phyloP scores from a whole-genome alignment of 2,113 vertebrate genomes.

The Nycticorax nycticorax region DNA sequence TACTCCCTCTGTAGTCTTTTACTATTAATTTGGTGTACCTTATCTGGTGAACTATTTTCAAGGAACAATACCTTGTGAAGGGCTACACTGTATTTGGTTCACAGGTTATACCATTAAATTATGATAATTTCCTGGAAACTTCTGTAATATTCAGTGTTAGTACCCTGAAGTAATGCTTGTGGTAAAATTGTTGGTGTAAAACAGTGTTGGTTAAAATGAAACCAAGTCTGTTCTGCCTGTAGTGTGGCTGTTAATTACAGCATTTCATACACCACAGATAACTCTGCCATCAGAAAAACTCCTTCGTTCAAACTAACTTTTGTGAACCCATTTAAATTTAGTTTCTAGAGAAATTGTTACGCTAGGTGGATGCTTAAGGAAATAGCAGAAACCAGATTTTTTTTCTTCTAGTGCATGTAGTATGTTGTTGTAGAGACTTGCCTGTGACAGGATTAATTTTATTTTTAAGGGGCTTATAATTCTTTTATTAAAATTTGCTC shows the following conservation, averaged over 20 bases:
- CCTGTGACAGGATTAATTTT: not conserved
- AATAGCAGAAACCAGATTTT: not conserved
- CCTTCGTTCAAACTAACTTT: not conserved
- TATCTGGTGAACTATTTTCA: not conserved
- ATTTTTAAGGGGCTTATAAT: not conserved
- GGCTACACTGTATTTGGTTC: not conserved
- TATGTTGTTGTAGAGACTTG: not conserved
- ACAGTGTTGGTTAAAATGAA: not conserved
- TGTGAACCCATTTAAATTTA: constrained; percentile 19
- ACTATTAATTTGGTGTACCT: not conserved
- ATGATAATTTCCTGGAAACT: not conserved
- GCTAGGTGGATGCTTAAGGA: not conserved
- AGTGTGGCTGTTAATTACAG: not conserved
- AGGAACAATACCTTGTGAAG: not conserved
- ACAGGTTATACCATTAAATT: not conserved
- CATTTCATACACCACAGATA: not conserved
- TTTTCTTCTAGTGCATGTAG: not conserved
- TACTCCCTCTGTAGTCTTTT: not conserved
- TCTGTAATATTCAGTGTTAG: not conserved
- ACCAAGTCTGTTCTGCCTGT: not conserved
- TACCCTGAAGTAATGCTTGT: not conserved
- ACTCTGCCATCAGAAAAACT: not conserved
- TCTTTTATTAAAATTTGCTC: not conserved
- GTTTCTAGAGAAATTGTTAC: not conserved
- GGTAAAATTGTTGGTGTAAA: not conserved